These are phyloP conservation scores for Bruchidius siliquastri DNA, from an alignment of 2,888 invertebrate genomes.

Conservation along the genomic window DNA sequence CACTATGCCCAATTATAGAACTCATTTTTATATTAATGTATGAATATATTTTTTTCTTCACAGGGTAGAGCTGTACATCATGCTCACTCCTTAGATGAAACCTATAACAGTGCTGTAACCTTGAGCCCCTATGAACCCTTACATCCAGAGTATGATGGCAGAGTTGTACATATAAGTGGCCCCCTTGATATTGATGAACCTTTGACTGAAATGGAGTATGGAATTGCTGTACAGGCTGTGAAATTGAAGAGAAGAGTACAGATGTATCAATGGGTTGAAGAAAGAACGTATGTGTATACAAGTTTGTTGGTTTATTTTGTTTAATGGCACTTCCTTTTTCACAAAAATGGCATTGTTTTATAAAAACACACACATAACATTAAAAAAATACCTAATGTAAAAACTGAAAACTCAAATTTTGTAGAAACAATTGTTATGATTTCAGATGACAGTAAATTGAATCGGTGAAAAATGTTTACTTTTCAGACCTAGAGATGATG, in stretches of 20 bases:
- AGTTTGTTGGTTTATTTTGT: no score
- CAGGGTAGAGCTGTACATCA: conserved; percentile 77
- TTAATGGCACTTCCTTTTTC: no score
- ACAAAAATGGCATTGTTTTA: no score
- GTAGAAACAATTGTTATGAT: no score
- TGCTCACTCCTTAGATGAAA: conserved; percentile 74
- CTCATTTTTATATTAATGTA: no score
- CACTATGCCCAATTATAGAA: background rate
- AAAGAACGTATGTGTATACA: conserved; percentile 55
- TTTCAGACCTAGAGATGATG: conserved; percentile 41
- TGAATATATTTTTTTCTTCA: conserved; percentile 3
- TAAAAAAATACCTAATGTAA: no score
- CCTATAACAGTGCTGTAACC: conserved; percentile 58
- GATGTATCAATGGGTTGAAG: conserved; percentile 93
- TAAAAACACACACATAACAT: no score
- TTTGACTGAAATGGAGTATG: conserved; percentile 80
- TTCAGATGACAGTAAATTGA: no score
- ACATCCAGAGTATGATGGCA: conserved; percentile 63
- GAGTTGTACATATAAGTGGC: conserved; percentile 73
- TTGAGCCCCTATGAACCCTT: conserved; percentile 48
- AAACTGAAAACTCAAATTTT: no score
- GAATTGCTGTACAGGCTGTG: conserved; percentile 77
- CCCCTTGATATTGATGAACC: conserved; percentile 72
- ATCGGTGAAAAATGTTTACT: background rate
- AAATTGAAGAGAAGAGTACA: conserved; percentile 81